Percentiles rank a stretch among this genome's conserved stretches.
These are phyloP conservation scores for Xiphorhynchus elegans DNA, from an alignment of 2,113 vertebrate genomes.

Conservation along the genomic window DNA sequence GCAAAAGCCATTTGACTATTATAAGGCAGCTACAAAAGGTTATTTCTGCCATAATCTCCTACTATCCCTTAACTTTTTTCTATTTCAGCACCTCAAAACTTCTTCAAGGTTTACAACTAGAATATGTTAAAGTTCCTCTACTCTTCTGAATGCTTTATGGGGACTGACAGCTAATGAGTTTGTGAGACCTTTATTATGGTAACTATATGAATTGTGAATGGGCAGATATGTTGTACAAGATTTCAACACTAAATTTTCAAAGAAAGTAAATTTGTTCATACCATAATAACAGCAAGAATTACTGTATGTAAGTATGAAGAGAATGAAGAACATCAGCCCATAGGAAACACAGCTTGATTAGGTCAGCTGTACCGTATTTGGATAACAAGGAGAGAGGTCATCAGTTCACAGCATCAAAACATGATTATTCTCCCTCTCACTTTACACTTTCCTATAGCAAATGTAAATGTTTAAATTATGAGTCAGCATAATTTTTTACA, in stretches of 20 bases:
- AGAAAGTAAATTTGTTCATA: not conserved
- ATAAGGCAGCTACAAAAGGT: not conserved
- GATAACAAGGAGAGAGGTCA: not conserved
- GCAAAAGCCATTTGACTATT: constrained; percentile 39
- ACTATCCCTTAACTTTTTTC: not conserved
- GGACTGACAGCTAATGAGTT: not conserved
- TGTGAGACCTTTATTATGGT: not conserved
- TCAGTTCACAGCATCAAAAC: not conserved
- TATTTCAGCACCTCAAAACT: not conserved
- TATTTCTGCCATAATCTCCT: not conserved
- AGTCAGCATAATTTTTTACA: not conserved
- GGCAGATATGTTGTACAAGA: not conserved
- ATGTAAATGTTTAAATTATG: not conserved
- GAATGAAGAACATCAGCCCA: not conserved
- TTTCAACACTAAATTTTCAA: not conserved
- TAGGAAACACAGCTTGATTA: not conserved
- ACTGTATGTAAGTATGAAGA: not conserved
- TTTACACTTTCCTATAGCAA: not conserved
- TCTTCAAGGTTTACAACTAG: not conserved
- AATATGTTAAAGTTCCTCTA: not conserved
- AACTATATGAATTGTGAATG: not conserved
- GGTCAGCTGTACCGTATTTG: not conserved
- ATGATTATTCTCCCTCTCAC: not conserved
- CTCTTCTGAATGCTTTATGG: not conserved
- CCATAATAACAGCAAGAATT: not conserved